Evolutionary conservation across 2,797 vertebrate species (phyloP), one percentile per base, ranked within the genome.

Genomic region (Cyclura pinguis): DNA sequence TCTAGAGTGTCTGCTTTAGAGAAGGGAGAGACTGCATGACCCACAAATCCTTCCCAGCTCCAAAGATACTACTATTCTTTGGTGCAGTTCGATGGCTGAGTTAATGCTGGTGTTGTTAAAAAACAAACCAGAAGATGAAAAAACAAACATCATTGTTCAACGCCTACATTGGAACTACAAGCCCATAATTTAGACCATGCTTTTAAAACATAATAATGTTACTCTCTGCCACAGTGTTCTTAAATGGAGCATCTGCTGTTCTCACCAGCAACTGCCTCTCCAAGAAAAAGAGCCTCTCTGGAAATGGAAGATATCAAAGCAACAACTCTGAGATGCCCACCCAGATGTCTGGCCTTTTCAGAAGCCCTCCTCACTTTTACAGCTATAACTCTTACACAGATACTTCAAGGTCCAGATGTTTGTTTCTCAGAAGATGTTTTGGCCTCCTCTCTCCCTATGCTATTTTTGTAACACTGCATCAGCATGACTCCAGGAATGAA

Each of bases 131-230:
- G 67, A 50, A 82, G 50, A 76, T 84, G 84, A 84, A 89, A 47
- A 47, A 47, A 47, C 42, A 89, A 84, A 73, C 67, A 87, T 78
- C 35, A 64, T 91, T 86, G 85, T 83, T 67, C n/a, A 83, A 74
- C 80, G 86, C 62, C 57, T 20, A 20, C 59, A 12, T 38, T 88
- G 92, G 74, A 87, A 81, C 81, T 77, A 29, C 20, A 91, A 76
- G 81, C 76, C 78, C 81, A 91, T 59, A 80, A 91, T 89, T 89
- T 89, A 80, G 35, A 64, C 18, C 85, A 82, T 47, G 62, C 57
- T 82, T 90, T 88, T 81, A 93, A 59, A 82, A 76, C 59, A 87
- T 89, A 87, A 91, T 84, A 86, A 89, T 64, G 81, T 87, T 57
- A 76, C 84, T 89, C 76, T 76, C n/a, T 80, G 67, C 90, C 81